Percentiles rank a stretch among this genome's conserved stretches.
Conservation (phyloP, 2,888 invertebrate species). For the Proisotoma minuta region DNA sequence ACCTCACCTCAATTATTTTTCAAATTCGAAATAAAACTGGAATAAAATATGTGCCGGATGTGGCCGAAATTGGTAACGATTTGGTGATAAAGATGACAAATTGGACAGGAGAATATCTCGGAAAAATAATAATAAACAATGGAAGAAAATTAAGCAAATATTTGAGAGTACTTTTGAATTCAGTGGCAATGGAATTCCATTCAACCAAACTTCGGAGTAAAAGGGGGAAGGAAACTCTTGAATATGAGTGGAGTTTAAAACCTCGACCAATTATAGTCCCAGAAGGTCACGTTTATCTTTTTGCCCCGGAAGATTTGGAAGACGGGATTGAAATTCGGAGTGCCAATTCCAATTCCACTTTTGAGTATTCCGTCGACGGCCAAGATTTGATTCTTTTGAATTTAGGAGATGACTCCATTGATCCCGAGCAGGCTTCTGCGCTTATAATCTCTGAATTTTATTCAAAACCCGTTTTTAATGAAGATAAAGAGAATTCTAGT, state of each 20-base stretch:
- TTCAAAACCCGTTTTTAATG: too few relatives aligned
- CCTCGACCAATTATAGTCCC: conserved; percentile 8
- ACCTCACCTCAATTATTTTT: not conserved
- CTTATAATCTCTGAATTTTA: not conserved
- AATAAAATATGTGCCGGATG: not conserved
- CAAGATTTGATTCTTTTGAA: conserved; percentile 4
- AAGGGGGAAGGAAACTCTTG: not conserved
- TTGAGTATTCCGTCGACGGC: not conserved
- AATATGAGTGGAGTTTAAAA: not conserved
- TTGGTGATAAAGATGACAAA: conserved; percentile 4
- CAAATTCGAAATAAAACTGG: not conserved
- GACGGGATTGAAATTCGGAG: conserved; percentile 9
- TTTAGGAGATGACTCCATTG: not conserved
- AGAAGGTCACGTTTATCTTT: not conserved
- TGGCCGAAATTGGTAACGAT: not conserved
- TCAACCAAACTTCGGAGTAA: not conserved
- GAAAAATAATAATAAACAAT: conserved; percentile 4
- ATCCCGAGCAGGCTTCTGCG: not conserved
- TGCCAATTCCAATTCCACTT: not conserved
- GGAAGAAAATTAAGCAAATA: not conserved
- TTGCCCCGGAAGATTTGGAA: conserved; percentile 10
- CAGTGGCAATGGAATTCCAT: conserved; percentile 9
- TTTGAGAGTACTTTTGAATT: not conserved
- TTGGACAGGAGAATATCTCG: not conserved
- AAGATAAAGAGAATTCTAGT: not conserved